Conservation (phyloP, 64 coral and sea anemone genomes). For the Stichodactyla mertensii region DNA sequence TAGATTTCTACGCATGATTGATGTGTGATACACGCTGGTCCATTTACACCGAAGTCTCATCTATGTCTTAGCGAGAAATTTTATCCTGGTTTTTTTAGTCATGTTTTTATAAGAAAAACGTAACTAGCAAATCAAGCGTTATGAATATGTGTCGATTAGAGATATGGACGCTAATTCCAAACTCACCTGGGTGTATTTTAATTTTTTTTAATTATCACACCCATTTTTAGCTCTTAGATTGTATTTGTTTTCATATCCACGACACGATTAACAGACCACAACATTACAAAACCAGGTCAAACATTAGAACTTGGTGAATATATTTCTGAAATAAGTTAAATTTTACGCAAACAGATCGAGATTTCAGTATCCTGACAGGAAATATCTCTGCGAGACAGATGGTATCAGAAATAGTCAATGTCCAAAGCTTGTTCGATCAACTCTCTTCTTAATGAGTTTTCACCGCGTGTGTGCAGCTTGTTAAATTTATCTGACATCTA, state of each 20-base stretch:
- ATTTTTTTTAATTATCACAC: neutral
- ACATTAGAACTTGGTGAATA: neutral
- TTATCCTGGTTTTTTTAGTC: too few species aligned
- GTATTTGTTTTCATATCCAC: neutral
- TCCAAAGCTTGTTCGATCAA: neutral
- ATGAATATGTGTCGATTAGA: too few species aligned
- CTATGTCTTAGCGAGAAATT: too few species aligned
- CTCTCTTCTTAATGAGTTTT: neutral
- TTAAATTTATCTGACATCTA: neutral
- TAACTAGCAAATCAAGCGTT: too few species aligned
- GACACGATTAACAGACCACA: neutral
- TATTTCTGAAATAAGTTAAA: neutral
- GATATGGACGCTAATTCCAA: neutral
- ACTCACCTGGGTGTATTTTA: neutral
- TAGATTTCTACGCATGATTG: too few species aligned
- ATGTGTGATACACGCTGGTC: too few species aligned
- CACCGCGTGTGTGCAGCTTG: constrained; percentile 26
- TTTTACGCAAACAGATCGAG: neutral
- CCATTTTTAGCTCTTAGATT: neutral
- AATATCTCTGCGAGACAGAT: neutral
- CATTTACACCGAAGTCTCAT: too few species aligned
- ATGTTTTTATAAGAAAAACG: too few species aligned
- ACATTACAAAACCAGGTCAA: neutral
- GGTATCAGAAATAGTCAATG: neutral
- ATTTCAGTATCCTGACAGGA: neutral